Conservation (phyloP, 92 coral and sea anemone genomes). For the Desmophyllum pertusum region DNA sequence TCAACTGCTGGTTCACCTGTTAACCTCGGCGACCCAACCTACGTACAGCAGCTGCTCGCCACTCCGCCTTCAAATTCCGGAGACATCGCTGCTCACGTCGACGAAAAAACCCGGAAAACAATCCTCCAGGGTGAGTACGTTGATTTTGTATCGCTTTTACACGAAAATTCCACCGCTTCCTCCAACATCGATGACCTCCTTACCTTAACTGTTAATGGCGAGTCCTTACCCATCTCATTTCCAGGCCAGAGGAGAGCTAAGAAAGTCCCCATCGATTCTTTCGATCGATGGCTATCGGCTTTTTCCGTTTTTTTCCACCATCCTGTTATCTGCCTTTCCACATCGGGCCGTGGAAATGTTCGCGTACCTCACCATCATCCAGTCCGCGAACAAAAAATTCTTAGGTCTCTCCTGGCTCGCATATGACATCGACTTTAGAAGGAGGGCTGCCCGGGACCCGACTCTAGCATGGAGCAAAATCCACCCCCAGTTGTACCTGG, state of each 20-base stretch:
- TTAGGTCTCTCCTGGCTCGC: too few species aligned
- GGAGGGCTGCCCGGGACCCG: too few species aligned
- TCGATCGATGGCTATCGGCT: slow-evolving; percentile 3
- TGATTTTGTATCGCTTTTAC: slow-evolving; percentile 18
- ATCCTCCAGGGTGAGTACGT: slow-evolving; percentile 3
- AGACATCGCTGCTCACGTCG: not conserved
- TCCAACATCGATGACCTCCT: not conserved
- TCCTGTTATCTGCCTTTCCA: too few species aligned
- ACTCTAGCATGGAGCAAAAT: not conserved
- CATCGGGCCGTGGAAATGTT: too few species aligned
- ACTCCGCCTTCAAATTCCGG: not conserved
- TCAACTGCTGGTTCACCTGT: too few species aligned
- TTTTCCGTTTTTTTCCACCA: slow-evolving; percentile 5
- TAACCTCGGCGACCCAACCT: too few species aligned
- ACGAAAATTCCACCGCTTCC: not conserved
- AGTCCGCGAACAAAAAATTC: too few species aligned
- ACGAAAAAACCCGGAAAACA: not conserved
- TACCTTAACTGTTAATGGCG: not conserved
- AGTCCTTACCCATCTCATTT: not conserved
- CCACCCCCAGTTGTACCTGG: slow-evolving; percentile 1
- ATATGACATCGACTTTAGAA: too few species aligned
- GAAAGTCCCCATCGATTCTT: slow-evolving; percentile 7
- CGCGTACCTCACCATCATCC: too few species aligned
- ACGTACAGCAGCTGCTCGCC: too few species aligned
- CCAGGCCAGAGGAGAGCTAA: slow-evolving; percentile 10